phyloP scores from a whole-genome alignment of 2,113 vertebrate species.

The Carassius gibelio region DNA sequence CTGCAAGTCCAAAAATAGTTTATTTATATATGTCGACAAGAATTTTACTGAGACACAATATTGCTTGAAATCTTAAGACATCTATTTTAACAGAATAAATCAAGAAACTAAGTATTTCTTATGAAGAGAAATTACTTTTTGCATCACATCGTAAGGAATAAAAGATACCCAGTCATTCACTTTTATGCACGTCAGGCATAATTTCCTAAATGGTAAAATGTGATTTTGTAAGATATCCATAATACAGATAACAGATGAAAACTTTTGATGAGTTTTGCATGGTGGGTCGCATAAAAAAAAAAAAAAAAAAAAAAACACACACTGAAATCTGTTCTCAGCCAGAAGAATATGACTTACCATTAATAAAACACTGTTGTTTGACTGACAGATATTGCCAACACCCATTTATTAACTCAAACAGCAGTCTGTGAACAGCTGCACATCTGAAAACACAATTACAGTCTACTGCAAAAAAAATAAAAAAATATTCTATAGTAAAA shows the following conservation, averaged over 20 bases:
- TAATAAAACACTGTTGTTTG: not conserved
- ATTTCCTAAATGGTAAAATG: slow-evolving; percentile 5
- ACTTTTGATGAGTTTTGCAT: not conserved
- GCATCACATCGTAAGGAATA: not conserved
- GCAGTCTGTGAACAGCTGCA: not conserved
- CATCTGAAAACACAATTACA: not conserved
- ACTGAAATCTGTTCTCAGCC: not conserved
- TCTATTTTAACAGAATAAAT: no score
- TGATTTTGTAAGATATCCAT: not conserved
- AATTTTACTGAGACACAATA: no score
- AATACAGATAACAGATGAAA: not conserved
- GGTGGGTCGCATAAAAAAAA: not conserved
- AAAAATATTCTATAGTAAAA: no score
- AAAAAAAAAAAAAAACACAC: not conserved
- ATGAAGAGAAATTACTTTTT: no score
- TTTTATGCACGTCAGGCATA: not conserved
- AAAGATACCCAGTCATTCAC: not conserved
- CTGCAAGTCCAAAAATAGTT: no score
- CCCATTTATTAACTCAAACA: not conserved
- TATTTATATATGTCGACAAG: no score
- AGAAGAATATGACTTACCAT: not conserved
- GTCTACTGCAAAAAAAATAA: not conserved
- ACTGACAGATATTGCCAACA: not conserved
- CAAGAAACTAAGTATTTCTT: no score
- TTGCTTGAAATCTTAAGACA: no score